Evolutionary conservation across 1,140 invertebrate genomes (phyloP), one percentile per base, ranked within the genome.

Genomic region (Drosophila gunungcola): DNA sequence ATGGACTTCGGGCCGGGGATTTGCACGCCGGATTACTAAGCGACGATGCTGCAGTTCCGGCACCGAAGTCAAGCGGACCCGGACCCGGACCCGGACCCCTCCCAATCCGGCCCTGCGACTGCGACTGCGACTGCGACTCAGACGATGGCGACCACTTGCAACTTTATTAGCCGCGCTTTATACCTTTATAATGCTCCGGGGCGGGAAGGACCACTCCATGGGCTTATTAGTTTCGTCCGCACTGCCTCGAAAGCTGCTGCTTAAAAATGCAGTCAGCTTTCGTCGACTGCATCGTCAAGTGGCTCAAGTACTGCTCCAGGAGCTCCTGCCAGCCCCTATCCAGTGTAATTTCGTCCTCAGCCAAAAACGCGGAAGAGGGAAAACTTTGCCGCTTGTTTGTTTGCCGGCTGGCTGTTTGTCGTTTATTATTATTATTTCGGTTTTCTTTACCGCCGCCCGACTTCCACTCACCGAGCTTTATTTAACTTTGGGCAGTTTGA

Each of bases 401-500:
- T 86, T 82, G 76, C 75, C 62, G 57, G 77, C 78, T 83, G 78
- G 77, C 80, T 88, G 84, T 81, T 89, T 86, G 83, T 88, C 83
- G 83, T 88, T 88, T 88, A 88, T 88, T 88, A 88, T 86, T 86
- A 86, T 88, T 88, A 89, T 88, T 89, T 88, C 57, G 79, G 83
- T 75, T 82, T 63, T 63, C 58, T 34, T 32, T 65, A 34, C 54
- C 52, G 29, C 57, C 34, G 12, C 21, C 63, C 69, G 41, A 57
- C 77, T 77, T 70, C 52, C 64, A 49, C 55, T 61, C 48, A 80
- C 53, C 53, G 82, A 78, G 82, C 78, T 88, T 88, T 88, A 89
- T 88, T 88, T 88, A 88, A 88, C 83, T 88, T 88, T 88, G 84
- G 83, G 83, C 83, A 88, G 83, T 88, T 86, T 88, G 83, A 88